Evolutionary conservation across 2,888 invertebrate genomes (phyloP).

Genomic region (Leuctra nigra): DNA sequence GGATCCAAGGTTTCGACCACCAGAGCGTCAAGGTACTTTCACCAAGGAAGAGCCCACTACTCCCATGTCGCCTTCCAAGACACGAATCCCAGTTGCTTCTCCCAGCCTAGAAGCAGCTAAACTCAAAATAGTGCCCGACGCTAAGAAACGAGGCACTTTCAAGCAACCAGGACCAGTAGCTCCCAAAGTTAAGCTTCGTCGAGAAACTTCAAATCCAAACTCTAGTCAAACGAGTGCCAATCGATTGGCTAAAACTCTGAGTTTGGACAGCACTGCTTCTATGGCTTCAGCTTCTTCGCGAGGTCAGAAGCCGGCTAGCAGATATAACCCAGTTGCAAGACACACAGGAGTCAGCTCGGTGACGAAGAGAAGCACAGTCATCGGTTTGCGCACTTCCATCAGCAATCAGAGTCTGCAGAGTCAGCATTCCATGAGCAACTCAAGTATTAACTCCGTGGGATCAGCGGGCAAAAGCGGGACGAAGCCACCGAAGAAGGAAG

Average conservation of each 20-base stretch:
- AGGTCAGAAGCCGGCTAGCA: background rate
- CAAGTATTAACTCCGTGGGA: constrained; percentile 45
- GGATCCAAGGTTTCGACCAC: constrained; percentile 44
- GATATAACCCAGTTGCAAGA: background rate
- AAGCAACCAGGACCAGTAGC: background rate
- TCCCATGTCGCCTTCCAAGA: constrained; percentile 34
- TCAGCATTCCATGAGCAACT: constrained; percentile 52
- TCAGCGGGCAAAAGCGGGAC: constrained; percentile 35
- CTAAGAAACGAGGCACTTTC: background rate
- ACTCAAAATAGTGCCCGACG: background rate
- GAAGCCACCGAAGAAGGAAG: constrained; percentile 46
- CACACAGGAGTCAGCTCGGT: background rate
- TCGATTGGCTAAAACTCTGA: constrained; percentile 10
- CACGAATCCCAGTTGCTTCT: constrained; percentile 30
- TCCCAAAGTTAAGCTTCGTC: background rate
- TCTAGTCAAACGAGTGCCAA: background rate
- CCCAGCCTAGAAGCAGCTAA: background rate
- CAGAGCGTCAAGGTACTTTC: constrained; percentile 85
- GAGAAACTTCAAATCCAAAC: background rate
- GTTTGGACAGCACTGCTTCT: background rate
- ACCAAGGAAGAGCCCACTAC: constrained; percentile 62
- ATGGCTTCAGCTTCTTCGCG: background rate
- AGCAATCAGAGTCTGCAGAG: constrained; percentile 33
- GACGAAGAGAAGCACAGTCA: background rate
- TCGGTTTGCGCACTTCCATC: constrained; percentile 27